Base-by-base conservation (phyloP, 2,888 invertebrate genomes). In the Bibio marci region DNA sequence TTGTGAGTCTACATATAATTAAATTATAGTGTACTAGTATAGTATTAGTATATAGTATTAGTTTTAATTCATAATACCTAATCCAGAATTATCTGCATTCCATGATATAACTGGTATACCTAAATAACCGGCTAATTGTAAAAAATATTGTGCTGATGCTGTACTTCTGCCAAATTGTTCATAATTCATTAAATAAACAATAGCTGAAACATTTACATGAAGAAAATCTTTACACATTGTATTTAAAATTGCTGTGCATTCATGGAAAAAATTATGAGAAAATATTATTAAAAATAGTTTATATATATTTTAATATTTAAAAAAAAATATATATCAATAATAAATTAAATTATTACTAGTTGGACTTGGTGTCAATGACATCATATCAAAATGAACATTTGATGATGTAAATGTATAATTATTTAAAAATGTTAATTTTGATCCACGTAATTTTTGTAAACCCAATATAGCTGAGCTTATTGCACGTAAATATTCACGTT, bases 81-180 rank as follows among this genome's bases (percentile, higher is more conserved):
- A 70, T 30, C 91, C 94, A 30, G 92, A 88, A 63, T 94, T 94
- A 62, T 95, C 94, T 8, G 92, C 91, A 63, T 94, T 94, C 94
- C 94, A 95, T 8, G 90, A 88, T 50, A 94, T 88, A 38, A 94
- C 90, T 50, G 94, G 94, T 56, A 94, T 90, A 48, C 91, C 92
- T 51, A 92, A 70, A 65, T 91, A 91, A 42, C 87, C 88, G 48
- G 90, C 87, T 53, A 91, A 69, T 66, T 91, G 90, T 47, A 91
- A 72, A 62, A 91, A 87, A 65, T 91, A 91, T 62, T 91, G 90
- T 42, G 88, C 87, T 47, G 90, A 87, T 49, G 90, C 90, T 43
- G 90, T 90, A 62, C 87, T 87, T 46, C 87, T 73, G 35, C 90
- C 90, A 56, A 88, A 91, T 63, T 81, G 80, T 69, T 91, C 90